Evolutionary conservation across 1,140 invertebrate genomes (phyloP).

Genomic region (Magallana angulata): DNA sequence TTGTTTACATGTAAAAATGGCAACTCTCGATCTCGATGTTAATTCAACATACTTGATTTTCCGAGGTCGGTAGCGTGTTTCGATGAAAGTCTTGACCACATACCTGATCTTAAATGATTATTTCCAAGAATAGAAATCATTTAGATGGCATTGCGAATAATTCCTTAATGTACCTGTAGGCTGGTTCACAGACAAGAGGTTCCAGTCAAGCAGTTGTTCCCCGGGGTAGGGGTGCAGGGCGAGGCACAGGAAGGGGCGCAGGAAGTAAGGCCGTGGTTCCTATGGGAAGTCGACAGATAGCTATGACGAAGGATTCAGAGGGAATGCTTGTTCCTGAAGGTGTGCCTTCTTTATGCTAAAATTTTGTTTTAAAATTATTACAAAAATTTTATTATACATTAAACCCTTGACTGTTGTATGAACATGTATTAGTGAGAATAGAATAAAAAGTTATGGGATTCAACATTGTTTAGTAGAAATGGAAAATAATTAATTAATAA

Average conservation of each 20-base stretch:
- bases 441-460: too few species aligned
- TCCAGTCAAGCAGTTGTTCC: slow-evolving; percentile 13
- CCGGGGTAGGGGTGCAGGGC: neutral
- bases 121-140: neutral
- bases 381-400: too few species aligned
- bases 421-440: too few species aligned
- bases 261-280: slow-evolving; percentile 45
- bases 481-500: too few species aligned
- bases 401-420: too few species aligned
- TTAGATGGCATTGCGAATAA: neutral
- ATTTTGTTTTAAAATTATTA: neutral
- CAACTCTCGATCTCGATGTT: too few species aligned
- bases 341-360: neutral
- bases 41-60: too few species aligned
- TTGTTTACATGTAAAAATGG: too few species aligned
- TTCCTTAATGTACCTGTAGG: neutral
- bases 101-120: neutral
- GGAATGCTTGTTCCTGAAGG: slow-evolving; percentile 53
- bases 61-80: too few species aligned
- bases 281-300: slow-evolving; percentile 45
- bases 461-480: too few species aligned
- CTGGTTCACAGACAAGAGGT: neutral
- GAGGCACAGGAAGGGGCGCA: slow-evolving; percentile 44
- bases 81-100: too few species aligned
- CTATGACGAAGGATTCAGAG: slow-evolving; percentile 48